Evolutionary conservation across 1,140 invertebrate species (phyloP).

Genomic region (Hylaeus volcanicus): DNA sequence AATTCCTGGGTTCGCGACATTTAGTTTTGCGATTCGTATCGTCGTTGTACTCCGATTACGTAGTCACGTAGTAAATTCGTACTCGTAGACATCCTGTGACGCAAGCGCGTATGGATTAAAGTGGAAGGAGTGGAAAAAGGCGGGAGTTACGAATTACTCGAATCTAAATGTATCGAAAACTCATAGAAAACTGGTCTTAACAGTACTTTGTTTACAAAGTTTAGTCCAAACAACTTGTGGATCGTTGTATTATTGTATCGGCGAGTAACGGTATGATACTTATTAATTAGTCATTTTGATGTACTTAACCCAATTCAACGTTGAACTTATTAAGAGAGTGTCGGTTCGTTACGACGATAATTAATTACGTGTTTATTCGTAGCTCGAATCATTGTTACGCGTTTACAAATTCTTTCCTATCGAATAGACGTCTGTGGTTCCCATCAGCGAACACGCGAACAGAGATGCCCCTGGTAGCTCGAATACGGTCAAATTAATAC

Average conservation of each 20-base stretch:
- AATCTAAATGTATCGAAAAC: neutral
- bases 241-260: neutral
- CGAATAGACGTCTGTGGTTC: neutral
- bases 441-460: neutral
- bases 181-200: too few relatives aligned
- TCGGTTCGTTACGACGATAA: neutral
- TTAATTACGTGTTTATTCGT: neutral
- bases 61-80: slow-evolving; percentile 16
- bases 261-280: neutral
- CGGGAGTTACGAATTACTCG: slow-evolving; percentile 8
- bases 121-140: slow-evolving; percentile 26
- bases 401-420: neutral
- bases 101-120: slow-evolving; percentile 4
- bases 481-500: slow-evolving; percentile 20
- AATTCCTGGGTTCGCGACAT: neutral
- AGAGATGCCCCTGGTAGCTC: neutral
- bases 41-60: neutral
- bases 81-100: slow-evolving; percentile 12
- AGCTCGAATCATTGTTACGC: too few relatives aligned
- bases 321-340: neutral
- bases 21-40: neutral
- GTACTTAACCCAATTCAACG: neutral
- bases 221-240: neutral
- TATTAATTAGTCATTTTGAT: neutral
- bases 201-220: neutral